These are phyloP conservation scores for Epinephelus malabaricus DNA, from an alignment of 2,797 vertebrate species.

Conservation along the genomic window DNA sequence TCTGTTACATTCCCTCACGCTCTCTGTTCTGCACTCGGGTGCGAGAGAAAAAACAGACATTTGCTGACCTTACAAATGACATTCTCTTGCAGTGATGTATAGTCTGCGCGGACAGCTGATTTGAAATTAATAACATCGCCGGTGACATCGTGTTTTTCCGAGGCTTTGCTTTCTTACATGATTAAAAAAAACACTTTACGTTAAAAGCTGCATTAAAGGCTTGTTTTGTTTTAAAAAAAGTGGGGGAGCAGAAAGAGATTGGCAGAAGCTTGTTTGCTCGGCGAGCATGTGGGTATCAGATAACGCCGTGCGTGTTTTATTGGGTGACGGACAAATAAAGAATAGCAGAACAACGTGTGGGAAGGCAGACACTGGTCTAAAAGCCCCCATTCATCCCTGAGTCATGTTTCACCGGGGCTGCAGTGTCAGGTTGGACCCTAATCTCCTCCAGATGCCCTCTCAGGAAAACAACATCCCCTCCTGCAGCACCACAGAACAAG, in stretches of 20 bases:
- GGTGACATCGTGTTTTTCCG: slow-evolving; percentile 36
- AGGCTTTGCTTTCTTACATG: not conserved
- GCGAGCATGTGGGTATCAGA: slow-evolving; percentile 61
- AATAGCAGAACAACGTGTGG: slow-evolving; percentile 78
- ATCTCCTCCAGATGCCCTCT: slow-evolving; percentile 85
- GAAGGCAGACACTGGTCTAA: slow-evolving; percentile 78
- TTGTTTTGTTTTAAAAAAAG: slow-evolving; percentile 7
- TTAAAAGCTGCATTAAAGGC: slow-evolving; percentile 33
- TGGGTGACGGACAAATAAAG: slow-evolving; percentile 85
- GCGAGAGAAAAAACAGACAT: slow-evolving; percentile 50
- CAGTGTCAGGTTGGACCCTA: slow-evolving; percentile 80
- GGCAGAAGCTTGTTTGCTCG: slow-evolving; percentile 55
- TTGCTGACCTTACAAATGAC: slow-evolving; percentile 56
- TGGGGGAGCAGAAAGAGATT: slow-evolving; percentile 24
- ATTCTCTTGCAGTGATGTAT: slow-evolving; percentile 33
- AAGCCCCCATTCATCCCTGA: slow-evolving; percentile 82
- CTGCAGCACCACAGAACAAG: slow-evolving; percentile 17
- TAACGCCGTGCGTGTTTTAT: slow-evolving; percentile 77
- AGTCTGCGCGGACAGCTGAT: slow-evolving; percentile 36
- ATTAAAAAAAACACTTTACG: slow-evolving; percentile 18
- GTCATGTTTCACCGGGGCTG: slow-evolving; percentile 82
- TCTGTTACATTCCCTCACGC: slow-evolving; percentile 63
- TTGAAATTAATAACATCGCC: slow-evolving; percentile 31
- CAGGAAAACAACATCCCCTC: slow-evolving; percentile 56
- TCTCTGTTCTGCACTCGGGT: slow-evolving; percentile 19